Percentiles rank a stretch among this genome's conserved stretches.
Evolutionary conservation across 2,113 vertebrate species (phyloP).

Genomic region (Dermatemys mawii): DNA sequence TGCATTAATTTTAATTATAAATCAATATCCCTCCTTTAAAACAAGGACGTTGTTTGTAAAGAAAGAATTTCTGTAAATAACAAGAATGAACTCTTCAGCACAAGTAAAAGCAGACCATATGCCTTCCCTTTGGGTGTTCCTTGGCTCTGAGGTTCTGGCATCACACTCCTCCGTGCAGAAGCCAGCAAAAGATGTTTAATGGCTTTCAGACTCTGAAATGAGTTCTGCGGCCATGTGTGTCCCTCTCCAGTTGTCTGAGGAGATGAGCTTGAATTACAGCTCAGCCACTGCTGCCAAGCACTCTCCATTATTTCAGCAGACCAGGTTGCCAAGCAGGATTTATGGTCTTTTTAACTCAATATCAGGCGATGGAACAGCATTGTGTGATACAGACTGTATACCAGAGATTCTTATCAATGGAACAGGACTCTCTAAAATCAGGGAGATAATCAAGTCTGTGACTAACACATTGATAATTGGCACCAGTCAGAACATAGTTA

Average conservation of each 20-base stretch:
- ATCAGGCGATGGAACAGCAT: conserved; percentile 70
- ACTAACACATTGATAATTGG: conserved; percentile 79
- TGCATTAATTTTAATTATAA: background rate
- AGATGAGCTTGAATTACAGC: conserved; percentile 84
- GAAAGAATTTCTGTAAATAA: conserved; percentile 71
- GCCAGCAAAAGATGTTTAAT: conserved; percentile 82
- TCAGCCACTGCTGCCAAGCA: conserved; percentile 78
- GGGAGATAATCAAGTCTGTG: conserved; percentile 84
- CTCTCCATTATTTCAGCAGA: conserved; percentile 74
- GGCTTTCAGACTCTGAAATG: conserved; percentile 79
- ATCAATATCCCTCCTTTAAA: conserved; percentile 24
- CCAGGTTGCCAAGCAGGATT: conserved; percentile 78
- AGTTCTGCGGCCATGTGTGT: conserved; percentile 80
- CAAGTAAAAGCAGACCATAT: conserved; percentile 76
- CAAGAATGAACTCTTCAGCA: conserved; percentile 74
- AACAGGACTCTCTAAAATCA: conserved; percentile 82
- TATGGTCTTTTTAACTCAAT: conserved; percentile 78
- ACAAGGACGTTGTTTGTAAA: conserved; percentile 30
- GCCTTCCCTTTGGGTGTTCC: conserved; percentile 79
- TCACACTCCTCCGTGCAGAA: conserved; percentile 56
- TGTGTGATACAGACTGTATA: conserved; percentile 79
- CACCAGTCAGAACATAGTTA: conserved; percentile 61
- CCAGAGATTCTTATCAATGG: conserved; percentile 83
- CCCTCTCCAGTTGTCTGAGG: conserved; percentile 81
- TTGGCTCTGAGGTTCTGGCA: conserved; percentile 77